A percentile compares a stretch with the other conserved stretches of the same genome.
phyloP scores from a whole-genome alignment of 2,113 vertebrate species.

The Poecilia latipinna region DNA sequence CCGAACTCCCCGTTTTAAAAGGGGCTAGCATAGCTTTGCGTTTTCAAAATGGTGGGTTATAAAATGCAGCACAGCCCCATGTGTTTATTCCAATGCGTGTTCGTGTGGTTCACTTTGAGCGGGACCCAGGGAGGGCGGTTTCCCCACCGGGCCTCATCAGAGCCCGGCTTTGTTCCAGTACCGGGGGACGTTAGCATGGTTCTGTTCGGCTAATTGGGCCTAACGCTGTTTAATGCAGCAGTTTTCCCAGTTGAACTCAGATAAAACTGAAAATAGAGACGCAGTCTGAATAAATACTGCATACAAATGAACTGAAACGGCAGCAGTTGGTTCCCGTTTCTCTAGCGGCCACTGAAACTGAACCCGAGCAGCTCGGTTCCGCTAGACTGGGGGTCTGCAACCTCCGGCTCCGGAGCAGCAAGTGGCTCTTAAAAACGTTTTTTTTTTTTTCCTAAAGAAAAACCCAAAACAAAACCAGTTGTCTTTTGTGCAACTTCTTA shows the following conservation, averaged over 20 bases:
- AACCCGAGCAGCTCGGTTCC: no score
- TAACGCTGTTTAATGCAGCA: no score
- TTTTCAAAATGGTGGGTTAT: background rate
- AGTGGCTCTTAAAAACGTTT: no score
- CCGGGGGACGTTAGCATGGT: constrained; percentile 26
- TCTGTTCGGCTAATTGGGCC: background rate
- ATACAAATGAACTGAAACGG: no score
- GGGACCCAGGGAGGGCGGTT: constrained; percentile 8
- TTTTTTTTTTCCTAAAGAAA: no score
- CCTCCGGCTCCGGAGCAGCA: no score
- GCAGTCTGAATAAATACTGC: no score
- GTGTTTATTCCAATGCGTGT: fast-evolving
- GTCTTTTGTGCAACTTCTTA: no score
- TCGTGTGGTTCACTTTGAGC: fast-evolving
- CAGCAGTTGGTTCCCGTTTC: no score
- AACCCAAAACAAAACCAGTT: no score
- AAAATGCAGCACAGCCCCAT: background rate
- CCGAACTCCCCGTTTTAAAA: background rate
- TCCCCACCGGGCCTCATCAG: constrained; percentile 37
- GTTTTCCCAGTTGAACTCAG: background rate
- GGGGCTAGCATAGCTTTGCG: background rate
- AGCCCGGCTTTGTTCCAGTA: constrained; percentile 65
- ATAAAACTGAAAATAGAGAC: background rate
- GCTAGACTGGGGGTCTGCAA: no score
- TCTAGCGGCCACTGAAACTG: no score